Base-by-base conservation (phyloP, 2,797 vertebrate genomes). In the Thunnus albacares region DNA sequence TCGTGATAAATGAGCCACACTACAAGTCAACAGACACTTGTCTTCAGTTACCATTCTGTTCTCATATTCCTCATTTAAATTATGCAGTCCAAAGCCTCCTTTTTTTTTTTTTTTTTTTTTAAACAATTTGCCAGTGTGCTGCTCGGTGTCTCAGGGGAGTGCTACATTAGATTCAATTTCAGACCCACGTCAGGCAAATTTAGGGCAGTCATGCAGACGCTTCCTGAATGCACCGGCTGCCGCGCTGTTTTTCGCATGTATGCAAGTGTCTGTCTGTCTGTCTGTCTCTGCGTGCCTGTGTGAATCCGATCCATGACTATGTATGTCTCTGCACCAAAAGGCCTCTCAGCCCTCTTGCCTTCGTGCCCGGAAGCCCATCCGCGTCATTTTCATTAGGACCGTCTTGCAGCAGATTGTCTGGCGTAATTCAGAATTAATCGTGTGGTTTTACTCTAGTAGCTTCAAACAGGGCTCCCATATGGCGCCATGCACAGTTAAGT, bases 141-240 rank as follows among this genome's bases (percentile, higher is more conserved):
- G 81, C 81, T 91, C 59, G 28, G 80, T 53, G 79, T 92, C 92
- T 89, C 87, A 14, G 0, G 90, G 87, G 93, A 89, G 33, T 9
- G 22, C 80, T 63, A 55, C 85, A 91, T 90, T 88, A 93, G 90
- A 93, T 92, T 87, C 81, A 83, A 90, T 94, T 94, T 93, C 91
- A 90, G 82, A 72, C 86, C 71, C 64, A 79, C 60, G 75, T 93
- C 92, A 87, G 78, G 71, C 72, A 83, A 81, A 93, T 91, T 89
- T 91, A 94, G 92, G 89, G 83, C 93, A 93, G 84, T 64, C 90
- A 65, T 87, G 86, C 80, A 79, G 87, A 90, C 62, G 71, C 84
- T 87, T 89, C 80, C 81, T 91, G 87, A 81, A 81, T 6, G 75
- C 83, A 51, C 60, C 55, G 70, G 38, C 77, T 61, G 57, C 22